Percentiles rank a stretch among this genome's conserved stretches.
These are phyloP conservation scores for Sminthurinus signatus DNA, from an alignment of 1,140 invertebrate genomes.

Conservation along the genomic window DNA sequence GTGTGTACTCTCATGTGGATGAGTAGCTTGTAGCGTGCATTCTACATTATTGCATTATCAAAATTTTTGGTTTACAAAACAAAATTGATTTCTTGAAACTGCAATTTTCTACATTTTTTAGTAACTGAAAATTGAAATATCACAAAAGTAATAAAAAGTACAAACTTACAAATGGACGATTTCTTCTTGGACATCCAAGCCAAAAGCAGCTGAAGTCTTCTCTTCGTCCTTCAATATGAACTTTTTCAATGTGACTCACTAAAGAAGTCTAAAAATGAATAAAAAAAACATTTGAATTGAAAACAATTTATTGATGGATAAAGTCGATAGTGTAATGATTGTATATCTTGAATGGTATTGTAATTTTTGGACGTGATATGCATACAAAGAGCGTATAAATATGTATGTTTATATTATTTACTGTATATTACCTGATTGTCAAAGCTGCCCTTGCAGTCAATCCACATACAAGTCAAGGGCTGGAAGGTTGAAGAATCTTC, in stretches of 20 bases:
- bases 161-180: no score
- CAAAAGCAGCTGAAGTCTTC: slow-evolving; percentile 87
- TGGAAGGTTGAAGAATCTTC: not conserved
- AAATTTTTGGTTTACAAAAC: no score
- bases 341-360: no score
- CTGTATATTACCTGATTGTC: slow-evolving; percentile 59
- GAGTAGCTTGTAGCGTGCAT: slow-evolving; percentile 90
- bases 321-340: no score
- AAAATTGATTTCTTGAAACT: no score
- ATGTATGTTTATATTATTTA: not conserved
- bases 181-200: slow-evolving; percentile 77
- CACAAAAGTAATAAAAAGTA: no score
- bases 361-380: not conserved
- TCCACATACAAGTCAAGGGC: slow-evolving; percentile 63
- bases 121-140: no score
- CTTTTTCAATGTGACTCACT: slow-evolving; percentile 84
- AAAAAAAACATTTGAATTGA: no score
- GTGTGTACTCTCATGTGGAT: slow-evolving; percentile 96
- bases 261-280: slow-evolving; percentile 46
- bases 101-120: no score
- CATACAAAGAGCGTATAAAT: slow-evolving; percentile 3
- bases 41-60: no score
- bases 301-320: no score
- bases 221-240: slow-evolving; percentile 78
- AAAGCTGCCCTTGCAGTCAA: slow-evolving; percentile 72